phyloP scores from a whole-genome alignment of 1,140 invertebrate species.

The Bathynomus jamesi region DNA sequence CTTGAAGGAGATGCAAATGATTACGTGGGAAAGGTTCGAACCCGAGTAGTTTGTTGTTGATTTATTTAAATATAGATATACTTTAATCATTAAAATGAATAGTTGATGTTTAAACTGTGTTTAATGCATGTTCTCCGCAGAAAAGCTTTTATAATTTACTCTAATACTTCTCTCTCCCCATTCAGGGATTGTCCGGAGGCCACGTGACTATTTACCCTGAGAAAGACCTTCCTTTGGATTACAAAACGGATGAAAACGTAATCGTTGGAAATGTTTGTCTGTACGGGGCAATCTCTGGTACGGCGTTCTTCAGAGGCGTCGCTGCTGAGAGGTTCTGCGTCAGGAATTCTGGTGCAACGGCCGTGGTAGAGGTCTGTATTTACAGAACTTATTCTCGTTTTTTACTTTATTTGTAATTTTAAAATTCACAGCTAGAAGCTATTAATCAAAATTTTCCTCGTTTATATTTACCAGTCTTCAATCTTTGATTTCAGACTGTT shows the following conservation, averaged over 20 bases:
- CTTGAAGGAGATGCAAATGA: constrained; percentile 98
- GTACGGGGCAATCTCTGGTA: constrained; percentile 92
- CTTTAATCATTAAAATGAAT: too few relatives aligned
- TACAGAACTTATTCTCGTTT: too few relatives aligned
- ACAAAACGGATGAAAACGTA: constrained; percentile 85
- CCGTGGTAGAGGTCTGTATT: constrained; percentile 63
- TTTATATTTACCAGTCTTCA: too few relatives aligned
- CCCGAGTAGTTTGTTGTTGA: constrained; percentile 5
- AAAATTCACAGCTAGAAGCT: too few relatives aligned
- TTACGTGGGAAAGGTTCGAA: constrained; percentile 88
- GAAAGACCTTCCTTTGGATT: constrained; percentile 63
- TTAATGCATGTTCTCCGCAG: too few relatives aligned
- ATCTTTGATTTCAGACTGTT: too few relatives aligned
- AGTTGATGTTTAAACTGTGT: too few relatives aligned
- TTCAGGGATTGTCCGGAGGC: constrained; percentile 85
- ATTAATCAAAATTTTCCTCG: too few relatives aligned
- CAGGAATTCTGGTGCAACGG: constrained; percentile 88
- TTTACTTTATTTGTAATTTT: too few relatives aligned
- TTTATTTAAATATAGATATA: too few relatives aligned
- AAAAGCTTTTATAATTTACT: too few relatives aligned
- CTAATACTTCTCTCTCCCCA: too few relatives aligned
- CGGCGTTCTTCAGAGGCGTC: constrained; percentile 90
- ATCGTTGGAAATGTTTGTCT: constrained; percentile 97
- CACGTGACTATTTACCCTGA: constrained; percentile 91
- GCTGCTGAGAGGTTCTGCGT: constrained; percentile 97